These are phyloP conservation scores for Fukomys damarensis DNA, from an alignment of 2,113 vertebrate genomes.

Conservation along the genomic window DNA sequence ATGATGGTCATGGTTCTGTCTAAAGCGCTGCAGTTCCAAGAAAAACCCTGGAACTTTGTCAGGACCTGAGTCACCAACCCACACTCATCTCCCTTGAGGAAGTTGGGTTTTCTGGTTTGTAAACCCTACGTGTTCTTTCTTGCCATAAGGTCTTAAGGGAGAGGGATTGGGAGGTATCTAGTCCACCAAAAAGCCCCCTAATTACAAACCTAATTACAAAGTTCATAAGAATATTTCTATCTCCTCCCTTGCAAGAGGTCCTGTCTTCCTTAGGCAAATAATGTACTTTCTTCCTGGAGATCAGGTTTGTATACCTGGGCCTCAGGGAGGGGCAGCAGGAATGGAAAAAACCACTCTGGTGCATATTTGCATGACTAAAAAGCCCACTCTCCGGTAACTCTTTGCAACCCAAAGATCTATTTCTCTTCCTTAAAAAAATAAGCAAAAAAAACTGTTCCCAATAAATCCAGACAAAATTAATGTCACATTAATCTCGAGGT, in stretches of 20 bases:
- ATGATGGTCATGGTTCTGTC: not conserved
- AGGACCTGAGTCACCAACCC: slow-evolving; percentile 24
- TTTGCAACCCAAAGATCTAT: slow-evolving; percentile 6
- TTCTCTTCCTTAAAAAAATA: slow-evolving; percentile 4
- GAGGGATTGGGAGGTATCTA: not conserved
- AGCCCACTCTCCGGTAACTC: not conserved
- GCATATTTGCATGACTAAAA: slow-evolving; percentile 57
- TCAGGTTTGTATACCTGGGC: slow-evolving; percentile 32
- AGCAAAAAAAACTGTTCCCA: not conserved
- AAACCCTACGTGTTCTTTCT: not conserved
- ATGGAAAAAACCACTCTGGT: slow-evolving; percentile 2
- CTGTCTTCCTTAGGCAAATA: slow-evolving; percentile 45
- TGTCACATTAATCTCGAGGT: slow-evolving; percentile 9
- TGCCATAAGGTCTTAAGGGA: not conserved
- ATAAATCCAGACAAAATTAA: not conserved
- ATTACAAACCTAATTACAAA: not conserved
- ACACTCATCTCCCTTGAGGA: slow-evolving; percentile 9
- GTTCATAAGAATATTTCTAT: not conserved
- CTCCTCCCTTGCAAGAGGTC: not conserved
- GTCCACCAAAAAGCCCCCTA: not conserved
- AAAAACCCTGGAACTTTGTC: slow-evolving; percentile 36
- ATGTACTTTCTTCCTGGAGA: slow-evolving; percentile 33
- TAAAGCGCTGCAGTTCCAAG: slow-evolving; percentile 40
- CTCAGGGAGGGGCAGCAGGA: slow-evolving; percentile 10
- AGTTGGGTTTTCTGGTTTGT: not conserved